Evolutionary conservation across 1,140 invertebrate genomes (phyloP), one percentile per base, ranked within the genome.

Genomic region (Hylaeus anthracinus): DNA sequence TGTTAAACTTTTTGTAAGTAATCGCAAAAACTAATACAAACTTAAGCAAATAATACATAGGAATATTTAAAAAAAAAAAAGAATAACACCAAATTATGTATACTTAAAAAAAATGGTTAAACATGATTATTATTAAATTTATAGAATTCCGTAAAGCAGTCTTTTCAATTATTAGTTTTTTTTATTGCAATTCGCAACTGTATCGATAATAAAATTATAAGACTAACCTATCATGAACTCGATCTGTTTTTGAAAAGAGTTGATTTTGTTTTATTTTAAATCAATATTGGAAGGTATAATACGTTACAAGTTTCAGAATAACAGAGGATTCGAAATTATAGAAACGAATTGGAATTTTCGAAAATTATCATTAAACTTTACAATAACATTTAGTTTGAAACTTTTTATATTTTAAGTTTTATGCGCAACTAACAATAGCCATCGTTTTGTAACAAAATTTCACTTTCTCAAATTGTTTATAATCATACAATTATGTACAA

Each of bases 401-500:
- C 43, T 65, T 45, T 53, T 45, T 73, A 48, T 72, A 64, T 64
- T 70, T 58, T 56, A 65, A 37, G 12, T 2, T 72, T 77, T 51
- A 53, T 61, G 26, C 48, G 15, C 12, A 77, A 6, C 56, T 43
- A 61, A 15, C 14, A 51, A 58, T 77, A 77, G 0, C 9, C 67
- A 63, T 60, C 14, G 8, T 9, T 75, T 45, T 43, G 39, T 75
- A 70, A 56, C 55, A 85, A 85, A 85, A 83, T 60, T 43, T 71
- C 15, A 80, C 48, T 67, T 39, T 56, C 61, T 72, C 6, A 72
- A 83, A 60, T 83, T 71, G 15, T 63, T 66, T 70, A 73, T 58
- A n/a, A 84, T 71, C 60, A 41, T 61, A 61, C 56, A 74, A 48
- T 73, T 85, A 85, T 85, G 15, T 85, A 85, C 83, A 85, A 26